Conservation (phyloP, 2,797 vertebrate species). For the Allobates femoralis region DNA sequence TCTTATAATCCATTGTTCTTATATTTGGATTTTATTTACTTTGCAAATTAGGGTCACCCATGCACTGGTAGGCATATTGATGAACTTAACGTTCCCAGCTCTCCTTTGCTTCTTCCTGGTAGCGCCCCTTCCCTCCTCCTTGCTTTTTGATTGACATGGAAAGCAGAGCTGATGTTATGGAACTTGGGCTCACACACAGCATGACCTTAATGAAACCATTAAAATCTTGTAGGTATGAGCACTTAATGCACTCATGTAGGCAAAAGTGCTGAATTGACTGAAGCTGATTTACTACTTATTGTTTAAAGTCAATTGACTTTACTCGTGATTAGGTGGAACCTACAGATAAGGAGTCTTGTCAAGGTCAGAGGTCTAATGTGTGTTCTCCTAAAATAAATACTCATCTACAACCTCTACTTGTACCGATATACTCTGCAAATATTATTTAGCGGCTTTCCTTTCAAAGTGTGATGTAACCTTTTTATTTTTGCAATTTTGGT, state of each 20-base stretch:
- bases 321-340: not conserved
- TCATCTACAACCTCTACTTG: not conserved
- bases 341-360: slow-evolving; percentile 10
- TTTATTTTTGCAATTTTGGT: no score
- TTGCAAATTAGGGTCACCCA: no score
- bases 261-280: slow-evolving; percentile 6
- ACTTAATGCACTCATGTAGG: not conserved
- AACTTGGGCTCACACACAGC: not conserved
- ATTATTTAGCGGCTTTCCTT: not conserved
- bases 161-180: not conserved
- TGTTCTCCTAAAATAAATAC: slow-evolving; percentile 8
- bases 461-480: not conserved
- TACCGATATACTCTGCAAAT: slow-evolving; percentile 8
- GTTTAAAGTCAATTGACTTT: slow-evolving; percentile 34
- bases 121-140: no score
- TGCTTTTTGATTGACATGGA: no score
- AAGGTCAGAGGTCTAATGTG: not conserved
- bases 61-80: no score
- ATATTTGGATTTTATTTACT: no score
- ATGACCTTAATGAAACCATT: not conserved
- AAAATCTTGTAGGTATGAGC: not conserved
- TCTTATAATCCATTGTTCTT: no score
- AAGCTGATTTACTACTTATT: slow-evolving; percentile 14
- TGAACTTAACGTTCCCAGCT: no score
- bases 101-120: no score